Base-by-base conservation (phyloP, 2,113 vertebrate species). In the Pteruthius melanotis region DNA sequence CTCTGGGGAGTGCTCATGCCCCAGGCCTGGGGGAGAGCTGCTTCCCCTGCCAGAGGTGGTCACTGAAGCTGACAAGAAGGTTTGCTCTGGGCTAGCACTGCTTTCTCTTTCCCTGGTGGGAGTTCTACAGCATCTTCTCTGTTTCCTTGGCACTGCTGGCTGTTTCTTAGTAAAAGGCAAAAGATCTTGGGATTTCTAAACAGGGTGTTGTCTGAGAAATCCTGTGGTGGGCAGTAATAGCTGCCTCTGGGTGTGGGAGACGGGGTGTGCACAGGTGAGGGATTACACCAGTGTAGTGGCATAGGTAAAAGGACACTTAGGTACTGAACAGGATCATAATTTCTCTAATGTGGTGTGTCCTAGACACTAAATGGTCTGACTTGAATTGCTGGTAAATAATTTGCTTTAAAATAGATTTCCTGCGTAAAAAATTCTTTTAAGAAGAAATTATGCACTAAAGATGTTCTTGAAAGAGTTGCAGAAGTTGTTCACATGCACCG, bases 291-390 rank as follows among this genome's bases (percentile, higher is more conserved):
- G 20, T 23, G 50, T 49, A 24, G 1, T 40, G 15, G 16, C 2
- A 6, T 42, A 53, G 75, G 15, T 50, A 22, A 78, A 57, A 66
- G 40, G 21, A 70, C 17, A 54, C 37, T 18, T 0, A 0, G 4
- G 13, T 71, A n/a, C 31, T 68, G n/a, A 68, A 83, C 79, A 63
- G 7, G 39, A 19, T 79, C 30, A 19, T 30, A 39, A 47, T 42
- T 53, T 13, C 45, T 42, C 26, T 57, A 60, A 52, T 53, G 69
- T 59, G 11, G 8, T 57, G 9, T 61, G 30, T 31, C 26, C 45
- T 88, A 27, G 57, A 69, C 47, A 37, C 45, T 40, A 71, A 60
- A 64, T 26, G 39, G 44, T 5, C 21, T 63, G 40, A 30, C 50
- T n/a, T 52, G 50, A 85, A 30, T 45, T 4, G 1, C 23, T 72